Evolutionary conservation across 2,113 vertebrate species (phyloP), one percentile per base, ranked within the genome.

Genomic region (Microcebus jonahi): DNA sequence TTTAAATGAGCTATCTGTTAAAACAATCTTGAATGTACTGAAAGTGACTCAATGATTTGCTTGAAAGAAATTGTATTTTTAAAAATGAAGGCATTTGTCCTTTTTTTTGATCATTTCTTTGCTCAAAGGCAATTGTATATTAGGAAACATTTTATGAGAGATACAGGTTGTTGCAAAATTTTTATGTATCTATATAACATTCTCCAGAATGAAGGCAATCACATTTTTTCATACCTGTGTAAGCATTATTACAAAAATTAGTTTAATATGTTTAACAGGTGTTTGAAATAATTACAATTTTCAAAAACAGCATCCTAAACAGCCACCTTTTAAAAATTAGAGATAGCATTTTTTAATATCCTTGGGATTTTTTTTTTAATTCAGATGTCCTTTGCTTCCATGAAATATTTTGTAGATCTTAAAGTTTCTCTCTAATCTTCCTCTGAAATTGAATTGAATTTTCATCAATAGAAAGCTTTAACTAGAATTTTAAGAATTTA

Each of bases 281-380:
- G 7, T 76, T 94, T 88, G 45, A 92, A 96, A 95, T 79, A 25
- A 93, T 68, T 68, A 55, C 45, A 95, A 88, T 63, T 96, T 91
- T 76, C 31, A 73, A 76, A 90, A 91, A 4, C 8, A 90, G 53
- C 1, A 57, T 29, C 8, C 11, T 88, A 91, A 34, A 80, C 27
- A 53, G 6, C 34, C 34, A 39, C 39, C 39, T 20, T 80, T 85
- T 88, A 90, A 85, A 75, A 55, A 61, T 83, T 91, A 82, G 4
- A 63, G 8, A 20, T 57, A 92, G 14, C 29, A 83, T 63, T 90
- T 73, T 57, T 57, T 21, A 48, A 48, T 76, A 65, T n/a, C 25
- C 42, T 80, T n/a, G 55, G 68, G 20, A 25, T 80, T 76, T 76
- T 68, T 45, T 45, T 45, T 0, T 27, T 92, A 34, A n/a, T 6